Conservation (phyloP, 2,113 vertebrate genomes). For the Chaenocephalus aceratus region DNA sequence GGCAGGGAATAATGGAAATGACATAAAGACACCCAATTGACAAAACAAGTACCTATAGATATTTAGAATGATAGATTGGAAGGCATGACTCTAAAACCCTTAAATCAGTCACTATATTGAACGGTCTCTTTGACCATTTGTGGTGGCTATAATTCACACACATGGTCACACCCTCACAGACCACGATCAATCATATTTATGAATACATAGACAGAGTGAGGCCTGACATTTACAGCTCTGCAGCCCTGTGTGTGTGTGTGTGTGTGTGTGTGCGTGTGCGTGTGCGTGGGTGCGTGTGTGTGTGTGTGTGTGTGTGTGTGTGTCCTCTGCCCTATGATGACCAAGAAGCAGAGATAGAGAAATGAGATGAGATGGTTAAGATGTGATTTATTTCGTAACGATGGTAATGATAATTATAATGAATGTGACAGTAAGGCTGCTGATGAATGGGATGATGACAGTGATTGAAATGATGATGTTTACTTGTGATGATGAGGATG, state of each 20-base stretch:
- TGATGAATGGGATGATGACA: conserved; percentile 3
- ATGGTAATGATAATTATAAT: conserved; percentile 23
- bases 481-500: conserved; percentile 23
- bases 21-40: neutral
- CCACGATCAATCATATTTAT: conserved; percentile 70
- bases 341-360: conserved; percentile 3
- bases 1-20: neutral
- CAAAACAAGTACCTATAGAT: neutral
- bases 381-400: conserved; percentile 30
- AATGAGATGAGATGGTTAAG: conserved; percentile 22
- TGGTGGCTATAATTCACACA: conserved; percentile 32
- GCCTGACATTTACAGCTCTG: conserved; percentile 73
- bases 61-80: neutral
- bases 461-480: neutral
- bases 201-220: conserved; percentile 68
- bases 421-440: conserved; percentile 15
- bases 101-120: neutral
- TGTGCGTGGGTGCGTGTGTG: neutral
- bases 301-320: conserved; percentile 4
- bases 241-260: conserved; percentile 41
- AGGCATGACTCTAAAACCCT: neutral
- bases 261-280: conserved; percentile 10
- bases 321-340: neutral
- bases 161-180: conserved; percentile 1
- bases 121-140: conserved; percentile 10